phyloP scores from a whole-genome alignment of 2,113 vertebrate genomes.

The Megaleporinus macrocephalus region DNA sequence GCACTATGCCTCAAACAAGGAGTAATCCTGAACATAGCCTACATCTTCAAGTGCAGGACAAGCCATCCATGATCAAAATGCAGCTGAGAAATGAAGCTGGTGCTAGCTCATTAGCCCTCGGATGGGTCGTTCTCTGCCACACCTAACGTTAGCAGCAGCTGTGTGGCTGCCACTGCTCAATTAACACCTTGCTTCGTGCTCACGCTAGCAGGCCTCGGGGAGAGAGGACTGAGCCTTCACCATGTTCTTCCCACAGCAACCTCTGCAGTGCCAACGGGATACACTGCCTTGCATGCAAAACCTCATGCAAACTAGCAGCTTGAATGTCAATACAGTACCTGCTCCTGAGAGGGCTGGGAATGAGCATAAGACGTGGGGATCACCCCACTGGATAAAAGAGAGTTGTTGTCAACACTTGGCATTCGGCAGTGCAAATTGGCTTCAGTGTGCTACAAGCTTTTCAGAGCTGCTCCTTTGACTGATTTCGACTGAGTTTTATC shows the following conservation, averaged over 20 bases:
- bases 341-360: slow-evolving; percentile 31
- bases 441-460: background rate
- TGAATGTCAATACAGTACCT: slow-evolving; percentile 12
- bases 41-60: background rate
- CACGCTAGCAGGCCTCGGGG: slow-evolving; percentile 24
- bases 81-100: slow-evolving; percentile 24
- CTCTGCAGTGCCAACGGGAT: background rate
- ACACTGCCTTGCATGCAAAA: slow-evolving; percentile 28
- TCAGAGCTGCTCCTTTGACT: background rate
- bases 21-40: background rate
- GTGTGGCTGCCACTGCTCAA: slow-evolving; percentile 45
- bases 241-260: slow-evolving; percentile 20
- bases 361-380: slow-evolving; percentile 24
- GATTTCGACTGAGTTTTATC: background rate
- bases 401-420: slow-evolving; percentile 1
- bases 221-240: background rate
- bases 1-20: background rate
- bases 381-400: slow-evolving; percentile 16
- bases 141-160: slow-evolving; percentile 48
- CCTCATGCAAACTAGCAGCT: slow-evolving; percentile 25
- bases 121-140: slow-evolving; percentile 21
- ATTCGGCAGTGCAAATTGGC: background rate
- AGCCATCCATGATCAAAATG: slow-evolving; percentile 25
- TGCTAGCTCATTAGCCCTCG: slow-evolving; percentile 37
- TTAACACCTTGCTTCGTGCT: slow-evolving; percentile 47